Percentiles rank a stretch among this genome's conserved stretches.
These are phyloP conservation scores for Rhinophrynus dorsalis DNA, from an alignment of 2,797 vertebrate species.

Conservation along the genomic window DNA sequence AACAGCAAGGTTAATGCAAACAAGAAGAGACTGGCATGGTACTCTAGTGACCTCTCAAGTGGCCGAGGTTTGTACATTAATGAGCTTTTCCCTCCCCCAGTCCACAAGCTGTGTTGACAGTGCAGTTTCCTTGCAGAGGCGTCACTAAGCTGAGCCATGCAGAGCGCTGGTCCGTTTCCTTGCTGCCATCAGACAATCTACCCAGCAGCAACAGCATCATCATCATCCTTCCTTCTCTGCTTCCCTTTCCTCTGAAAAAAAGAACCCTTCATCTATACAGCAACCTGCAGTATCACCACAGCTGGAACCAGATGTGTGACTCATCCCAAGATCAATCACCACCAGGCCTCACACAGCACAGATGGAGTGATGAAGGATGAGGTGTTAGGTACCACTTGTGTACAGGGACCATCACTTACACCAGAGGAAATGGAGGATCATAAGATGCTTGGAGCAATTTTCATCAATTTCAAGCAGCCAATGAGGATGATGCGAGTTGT, in stretches of 20 bases:
- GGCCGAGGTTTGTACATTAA: neutral
- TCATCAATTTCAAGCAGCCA: too few species aligned
- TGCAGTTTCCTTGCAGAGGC: constrained; percentile 19
- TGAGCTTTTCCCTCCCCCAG: neutral
- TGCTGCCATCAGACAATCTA: neutral
- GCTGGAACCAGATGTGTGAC: too few species aligned
- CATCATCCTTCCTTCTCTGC: neutral
- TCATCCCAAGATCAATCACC: too few species aligned
- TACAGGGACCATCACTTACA: too few species aligned
- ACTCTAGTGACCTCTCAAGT: neutral
- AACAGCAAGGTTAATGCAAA: neutral
- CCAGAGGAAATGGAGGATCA: too few species aligned
- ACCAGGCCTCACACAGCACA: neutral
- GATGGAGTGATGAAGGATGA: too few species aligned
- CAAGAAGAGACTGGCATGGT: constrained; percentile 6
- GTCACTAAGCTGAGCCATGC: neutral
- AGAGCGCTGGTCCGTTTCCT: neutral
- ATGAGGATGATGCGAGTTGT: too few species aligned
- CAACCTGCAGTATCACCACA: too few species aligned
- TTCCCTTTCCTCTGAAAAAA: neutral
- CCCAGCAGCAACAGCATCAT: too few species aligned
- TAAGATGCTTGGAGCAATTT: too few species aligned
- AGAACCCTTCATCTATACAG: neutral
- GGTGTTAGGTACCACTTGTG: too few species aligned
- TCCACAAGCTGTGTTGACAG: neutral